phyloP scores from a whole-genome alignment of 2,888 invertebrate species.

The Bellardia bayeri region DNA sequence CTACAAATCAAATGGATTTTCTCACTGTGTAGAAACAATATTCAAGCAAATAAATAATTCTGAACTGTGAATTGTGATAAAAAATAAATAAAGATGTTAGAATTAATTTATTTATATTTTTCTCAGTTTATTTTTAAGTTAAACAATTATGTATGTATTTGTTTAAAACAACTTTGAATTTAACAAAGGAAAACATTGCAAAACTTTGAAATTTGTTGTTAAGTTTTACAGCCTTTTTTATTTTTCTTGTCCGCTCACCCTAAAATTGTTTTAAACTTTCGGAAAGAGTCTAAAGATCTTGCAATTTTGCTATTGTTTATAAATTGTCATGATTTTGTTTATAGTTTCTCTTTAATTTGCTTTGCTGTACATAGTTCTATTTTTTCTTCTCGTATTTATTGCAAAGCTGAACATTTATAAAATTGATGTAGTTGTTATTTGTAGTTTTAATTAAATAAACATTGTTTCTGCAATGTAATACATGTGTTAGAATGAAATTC shows the following conservation, averaged over 20 bases:
- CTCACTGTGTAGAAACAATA: too few species aligned
- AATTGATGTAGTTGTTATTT: not conserved
- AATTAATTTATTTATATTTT: too few species aligned
- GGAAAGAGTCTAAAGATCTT: slow-evolving; percentile 47
- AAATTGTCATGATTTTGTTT: slow-evolving; percentile 61
- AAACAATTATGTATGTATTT: too few species aligned
- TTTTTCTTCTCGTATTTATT: slow-evolving; percentile 33
- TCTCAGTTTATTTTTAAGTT: too few species aligned
- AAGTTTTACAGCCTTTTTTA: not conserved
- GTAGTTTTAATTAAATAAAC: slow-evolving; percentile 59
- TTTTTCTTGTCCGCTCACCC: slow-evolving; percentile 28
- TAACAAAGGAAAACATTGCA: too few species aligned
- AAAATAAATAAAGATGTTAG: too few species aligned
- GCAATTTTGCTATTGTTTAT: slow-evolving; percentile 44
- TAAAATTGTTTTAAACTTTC: not conserved
- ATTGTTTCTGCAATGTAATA: slow-evolving; percentile 55
- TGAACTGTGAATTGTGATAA: too few species aligned
- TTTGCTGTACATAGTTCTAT: not conserved
- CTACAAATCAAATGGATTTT: too few species aligned
- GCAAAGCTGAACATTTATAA: slow-evolving; percentile 18
- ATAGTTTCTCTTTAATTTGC: slow-evolving; percentile 25
- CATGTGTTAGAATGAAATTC: slow-evolving; percentile 41
- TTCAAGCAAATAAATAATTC: too few species aligned
- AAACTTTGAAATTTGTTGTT: too few species aligned
- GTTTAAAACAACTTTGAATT: too few species aligned